phyloP scores from a whole-genome alignment of 2,113 vertebrate species.

The Cyanoramphus novaezelandiae region DNA sequence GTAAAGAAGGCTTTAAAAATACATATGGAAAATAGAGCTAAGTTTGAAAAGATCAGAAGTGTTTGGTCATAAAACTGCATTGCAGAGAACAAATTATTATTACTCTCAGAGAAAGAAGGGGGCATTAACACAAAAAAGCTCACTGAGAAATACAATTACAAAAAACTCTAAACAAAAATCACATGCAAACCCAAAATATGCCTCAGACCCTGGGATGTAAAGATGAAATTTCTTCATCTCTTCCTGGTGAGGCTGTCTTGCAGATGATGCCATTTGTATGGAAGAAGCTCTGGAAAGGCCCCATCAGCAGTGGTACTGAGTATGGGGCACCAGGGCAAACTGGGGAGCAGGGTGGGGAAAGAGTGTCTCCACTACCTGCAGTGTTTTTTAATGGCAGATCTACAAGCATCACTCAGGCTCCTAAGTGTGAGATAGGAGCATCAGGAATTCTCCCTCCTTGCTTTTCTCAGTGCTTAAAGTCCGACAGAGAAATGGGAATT shows the following conservation, averaged over 20 bases:
- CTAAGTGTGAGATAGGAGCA: not conserved
- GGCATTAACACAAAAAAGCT: not conserved
- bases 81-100: not conserved
- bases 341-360: not conserved
- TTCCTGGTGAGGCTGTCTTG: not conserved
- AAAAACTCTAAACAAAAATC: not conserved
- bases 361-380: not conserved
- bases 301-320: rapidly evolving
- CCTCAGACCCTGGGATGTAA: not conserved
- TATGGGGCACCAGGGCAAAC: not conserved
- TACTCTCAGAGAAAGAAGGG: not conserved
- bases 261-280: not conserved
- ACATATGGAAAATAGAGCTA: not conserved
- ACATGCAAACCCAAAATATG: not conserved
- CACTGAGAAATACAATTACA: not conserved
- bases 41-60: not conserved
- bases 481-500: not conserved
- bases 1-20: not conserved
- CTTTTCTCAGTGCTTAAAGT: not conserved
- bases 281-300: not conserved
- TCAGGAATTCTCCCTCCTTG: not conserved
- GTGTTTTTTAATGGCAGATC: not conserved
- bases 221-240: not conserved
- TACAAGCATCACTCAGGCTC: not conserved
- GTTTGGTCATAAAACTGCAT: not conserved